These are phyloP conservation scores for Fistularia commersonii DNA, from an alignment of 2,797 vertebrate genomes.

Conservation along the genomic window DNA sequence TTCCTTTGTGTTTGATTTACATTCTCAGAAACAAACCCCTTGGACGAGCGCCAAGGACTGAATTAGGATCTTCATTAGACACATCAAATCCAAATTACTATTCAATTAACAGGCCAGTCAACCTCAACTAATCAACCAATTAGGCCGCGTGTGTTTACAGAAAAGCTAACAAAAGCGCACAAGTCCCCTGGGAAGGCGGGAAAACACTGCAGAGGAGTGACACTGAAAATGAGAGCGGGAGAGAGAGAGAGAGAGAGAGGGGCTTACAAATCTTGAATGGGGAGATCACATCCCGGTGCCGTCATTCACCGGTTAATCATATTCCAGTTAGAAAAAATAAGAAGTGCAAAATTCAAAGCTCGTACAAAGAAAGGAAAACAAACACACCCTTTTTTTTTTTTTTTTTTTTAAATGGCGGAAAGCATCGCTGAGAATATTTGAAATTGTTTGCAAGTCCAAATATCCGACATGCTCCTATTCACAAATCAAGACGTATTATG, in stretches of 20 bases:
- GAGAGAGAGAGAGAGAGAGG: conserved; percentile 13
- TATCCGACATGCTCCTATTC: too few species aligned
- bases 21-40: conserved; percentile 53
- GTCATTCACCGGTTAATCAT: conserved; percentile 8
- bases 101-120: conserved; percentile 78
- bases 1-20: conserved; percentile 55
- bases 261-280: too few species aligned
- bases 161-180: conserved; percentile 72
- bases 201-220: conserved; percentile 63
- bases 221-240: conserved; percentile 58
- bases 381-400: not conserved
- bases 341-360: not conserved
- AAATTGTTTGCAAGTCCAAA: too few species aligned
- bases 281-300: conserved; percentile 15
- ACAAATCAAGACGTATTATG: too few species aligned
- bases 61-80: conserved; percentile 72
- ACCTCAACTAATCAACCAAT: conserved; percentile 80
- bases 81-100: conserved; percentile 75
- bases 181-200: conserved; percentile 69
- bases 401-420: not conserved
- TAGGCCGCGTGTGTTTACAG: conserved; percentile 75
- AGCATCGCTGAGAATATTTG: conserved; percentile 3
- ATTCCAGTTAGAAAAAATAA: conserved; percentile 3
- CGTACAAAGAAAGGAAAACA: not conserved
- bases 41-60: conserved; percentile 64